Evolutionary conservation across 2,797 vertebrate genomes (phyloP), one percentile per base, ranked within the genome.

Genomic region (Darevskia mixta): DNA sequence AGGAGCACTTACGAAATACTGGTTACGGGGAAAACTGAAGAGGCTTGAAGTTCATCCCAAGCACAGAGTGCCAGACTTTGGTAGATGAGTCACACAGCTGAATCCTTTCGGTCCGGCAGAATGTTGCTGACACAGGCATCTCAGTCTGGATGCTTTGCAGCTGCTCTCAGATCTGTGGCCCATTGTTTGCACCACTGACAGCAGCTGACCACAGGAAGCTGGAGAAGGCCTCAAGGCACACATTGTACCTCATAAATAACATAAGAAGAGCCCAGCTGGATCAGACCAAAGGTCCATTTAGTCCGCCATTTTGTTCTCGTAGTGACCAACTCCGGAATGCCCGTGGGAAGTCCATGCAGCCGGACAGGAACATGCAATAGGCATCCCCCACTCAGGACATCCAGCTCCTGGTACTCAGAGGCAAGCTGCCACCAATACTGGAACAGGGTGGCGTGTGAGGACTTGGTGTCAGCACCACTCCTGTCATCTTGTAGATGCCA

Each of bases 31-130:
- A 43, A 85, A 41, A 75, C 10, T 45, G 77, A 85, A 89, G 58
- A 75, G 78, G 78, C 25, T 55, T 75, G 78, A 76, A 80, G 69
- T 83, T 83, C 64, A 83, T 79, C 83, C 66, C 72, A 83, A 77
- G 69, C 66, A 88, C 32, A 45, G 61, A 76, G 11, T 66, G 72
- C 82, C 5, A 23, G 69, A 85, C n/a, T 23, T 61, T 29, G 32
- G 75, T 25, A 38, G 69, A 64, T 79, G 82, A 88, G 23, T 75
- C 77, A 75, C 29, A 27, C 32, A 80, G 77, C 78, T 35, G 32
- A 49, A 38, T 73, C 29, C 13, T 87, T 85, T 75, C 69, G 49
- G 11, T 75, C 75, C 8, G 38, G n/a, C 3, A 45, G 20, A 75
- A 76, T 32, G 61, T 25, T 83, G 75, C 64, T 72, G 73, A 32